Evolutionary conservation across 2,113 vertebrate species (phyloP), one percentile per base, ranked within the genome.

Genomic region (Vimba vimba): DNA sequence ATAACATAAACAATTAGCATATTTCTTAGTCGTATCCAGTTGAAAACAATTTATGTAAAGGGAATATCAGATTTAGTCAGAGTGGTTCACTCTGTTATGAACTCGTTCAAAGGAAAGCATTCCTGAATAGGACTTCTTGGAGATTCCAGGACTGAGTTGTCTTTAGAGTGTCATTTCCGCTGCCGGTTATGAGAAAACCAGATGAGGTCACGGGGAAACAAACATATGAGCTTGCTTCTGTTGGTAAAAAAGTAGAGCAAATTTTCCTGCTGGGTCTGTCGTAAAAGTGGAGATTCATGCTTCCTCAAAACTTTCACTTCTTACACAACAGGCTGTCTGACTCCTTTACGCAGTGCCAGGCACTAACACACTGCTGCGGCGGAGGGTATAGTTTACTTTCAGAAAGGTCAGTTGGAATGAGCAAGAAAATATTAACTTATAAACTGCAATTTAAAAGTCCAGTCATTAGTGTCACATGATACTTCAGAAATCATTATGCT

Each of bases 281-380:
- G 27, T 23, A 82, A 83, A 60, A 60, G 50, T 60, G 75, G 83
- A 75, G 7, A 33, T 62, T 77, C 21, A 77, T 0, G 1, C 25
- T 76, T 88, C 69, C 82, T 81, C 77, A 9, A 85, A 84, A 85
- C n/a, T 73, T 87, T 86, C 77, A 81, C 47, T 8, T 82, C 59
- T 89, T 89, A 33, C 85, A 25, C 85, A 89, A 89, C 64, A 62
- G 9, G 1, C 9, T 10, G 4, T 0, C 36, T 85, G 52, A 83
- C 76, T 88, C 39, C 39, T 68, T 79, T 43, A 4, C 3, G 2
- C 30, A 3, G 74, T 82, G 69, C 71, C 43, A 86, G 52, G 82
- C 50, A 6, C 85, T 21, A 15, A 39, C 3, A 27, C 3, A 10
- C n/a, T 52, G 21, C 13, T 50, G 6, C 1, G n/a, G 43, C 5